Evolutionary conservation across 2,797 vertebrate genomes (phyloP).

Genomic region (Tenualosa thibaudeaui): DNA sequence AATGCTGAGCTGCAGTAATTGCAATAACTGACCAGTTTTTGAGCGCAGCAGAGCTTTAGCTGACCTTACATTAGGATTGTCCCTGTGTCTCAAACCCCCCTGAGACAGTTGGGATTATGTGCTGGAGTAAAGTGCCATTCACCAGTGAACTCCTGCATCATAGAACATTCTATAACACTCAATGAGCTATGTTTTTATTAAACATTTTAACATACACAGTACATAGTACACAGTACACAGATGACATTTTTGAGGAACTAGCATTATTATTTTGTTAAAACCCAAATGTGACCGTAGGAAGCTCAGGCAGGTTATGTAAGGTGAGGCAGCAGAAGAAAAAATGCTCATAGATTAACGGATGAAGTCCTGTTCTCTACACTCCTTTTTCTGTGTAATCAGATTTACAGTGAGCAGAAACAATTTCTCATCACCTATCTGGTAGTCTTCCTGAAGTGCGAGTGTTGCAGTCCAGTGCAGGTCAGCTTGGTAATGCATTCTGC

Average conservation of each 20-base stretch:
- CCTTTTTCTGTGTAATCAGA: conserved; percentile 12
- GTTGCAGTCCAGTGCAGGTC: not conserved
- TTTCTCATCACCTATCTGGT: not conserved
- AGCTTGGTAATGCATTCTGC: not conserved
- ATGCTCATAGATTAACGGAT: not conserved
- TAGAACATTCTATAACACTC: not conserved
- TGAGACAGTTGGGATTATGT: not conserved
- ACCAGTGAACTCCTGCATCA: not conserved
- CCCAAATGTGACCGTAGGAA: not conserved
- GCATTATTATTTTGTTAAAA: not conserved
- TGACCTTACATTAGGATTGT: not conserved
- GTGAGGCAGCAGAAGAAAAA: not conserved
- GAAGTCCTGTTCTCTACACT: not conserved
- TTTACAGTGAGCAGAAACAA: not conserved
- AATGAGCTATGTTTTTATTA: not conserved
- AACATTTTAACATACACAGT: not conserved
- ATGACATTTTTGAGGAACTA: not conserved
- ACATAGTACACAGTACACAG: not conserved
- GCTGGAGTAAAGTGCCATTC: not conserved
- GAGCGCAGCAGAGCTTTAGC: not conserved
- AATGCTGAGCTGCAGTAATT: not conserved
- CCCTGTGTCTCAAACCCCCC: not conserved
- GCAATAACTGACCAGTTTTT: not conserved
- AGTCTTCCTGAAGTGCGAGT: not conserved
- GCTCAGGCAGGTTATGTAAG: not conserved